Evolutionary conservation across 2,797 vertebrate species (phyloP).

Genomic region (Sarcophilus harrisii): DNA sequence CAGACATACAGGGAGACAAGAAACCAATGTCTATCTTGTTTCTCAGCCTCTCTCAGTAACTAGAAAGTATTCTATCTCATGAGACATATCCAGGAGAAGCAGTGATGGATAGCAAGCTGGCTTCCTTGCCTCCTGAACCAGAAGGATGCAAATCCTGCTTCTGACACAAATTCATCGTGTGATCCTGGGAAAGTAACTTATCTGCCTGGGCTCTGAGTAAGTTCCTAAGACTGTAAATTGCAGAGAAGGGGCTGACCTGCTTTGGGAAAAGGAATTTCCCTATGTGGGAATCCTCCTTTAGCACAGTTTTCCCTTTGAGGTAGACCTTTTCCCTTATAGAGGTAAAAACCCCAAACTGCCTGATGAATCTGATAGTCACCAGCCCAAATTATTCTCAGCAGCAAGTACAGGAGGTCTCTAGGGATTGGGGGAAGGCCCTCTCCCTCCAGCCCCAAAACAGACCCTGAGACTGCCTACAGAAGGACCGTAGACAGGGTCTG

Average conservation of each 20-base stretch:
- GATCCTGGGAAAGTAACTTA: background rate
- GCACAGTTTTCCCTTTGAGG: background rate
- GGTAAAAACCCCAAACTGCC: background rate
- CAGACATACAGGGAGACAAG: background rate
- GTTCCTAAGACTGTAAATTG: background rate
- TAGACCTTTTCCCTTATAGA: background rate
- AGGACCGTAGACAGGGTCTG: slow-evolving; percentile 9
- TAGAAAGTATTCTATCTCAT: rapidly evolving
- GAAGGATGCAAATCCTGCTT: background rate
- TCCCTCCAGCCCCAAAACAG: background rate
- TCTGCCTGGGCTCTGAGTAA: background rate
- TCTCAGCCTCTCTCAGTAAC: background rate
- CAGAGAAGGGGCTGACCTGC: background rate
- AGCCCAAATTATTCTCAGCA: background rate
- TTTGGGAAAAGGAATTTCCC: background rate
- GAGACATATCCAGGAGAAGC: background rate
- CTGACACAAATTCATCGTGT: background rate
- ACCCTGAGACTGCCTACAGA: slow-evolving; percentile 14
- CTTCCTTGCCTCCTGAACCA: background rate
- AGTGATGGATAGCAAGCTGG: background rate
- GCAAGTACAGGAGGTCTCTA: background rate
- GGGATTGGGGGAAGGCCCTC: background rate
- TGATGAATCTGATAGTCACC: background rate
- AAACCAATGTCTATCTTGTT: background rate
- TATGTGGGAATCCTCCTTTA: background rate